phyloP scores from a whole-genome alignment of 2,113 vertebrate genomes.

The Nerophis lumbriciformis region DNA sequence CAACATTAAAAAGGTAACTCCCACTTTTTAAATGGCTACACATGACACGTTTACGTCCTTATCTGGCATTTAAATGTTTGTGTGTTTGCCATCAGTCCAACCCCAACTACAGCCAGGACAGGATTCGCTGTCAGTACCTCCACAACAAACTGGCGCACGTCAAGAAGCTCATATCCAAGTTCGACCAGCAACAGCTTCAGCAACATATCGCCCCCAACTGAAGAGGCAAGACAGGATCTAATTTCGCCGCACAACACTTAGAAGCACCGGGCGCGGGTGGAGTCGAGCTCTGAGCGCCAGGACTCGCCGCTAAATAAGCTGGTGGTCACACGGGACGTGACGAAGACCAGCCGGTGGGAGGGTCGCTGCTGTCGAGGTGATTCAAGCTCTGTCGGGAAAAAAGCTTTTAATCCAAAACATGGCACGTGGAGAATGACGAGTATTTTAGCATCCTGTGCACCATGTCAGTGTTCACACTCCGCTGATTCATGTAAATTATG shows the following conservation, averaged over 20 bases:
- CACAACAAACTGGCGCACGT: slow-evolving; percentile 95
- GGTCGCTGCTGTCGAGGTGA: not conserved
- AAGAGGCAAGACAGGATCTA: slow-evolving; percentile 1
- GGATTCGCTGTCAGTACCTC: slow-evolving; percentile 87
- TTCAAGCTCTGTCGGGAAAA: not conserved
- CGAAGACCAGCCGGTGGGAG: too few species aligned
- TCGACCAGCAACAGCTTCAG: slow-evolving; percentile 80
- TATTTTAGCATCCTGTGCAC: too few species aligned
- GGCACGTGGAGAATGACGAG: too few species aligned
- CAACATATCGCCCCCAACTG: slow-evolving; percentile 12
- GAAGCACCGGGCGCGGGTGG: not conserved
- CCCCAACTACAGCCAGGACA: slow-evolving; percentile 86
- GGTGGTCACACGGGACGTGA: not conserved
- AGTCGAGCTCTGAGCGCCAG: not conserved
- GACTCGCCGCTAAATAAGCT: not conserved
- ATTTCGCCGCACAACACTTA: not conserved
- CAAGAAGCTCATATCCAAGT: slow-evolving; percentile 88
- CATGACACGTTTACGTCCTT: not conserved
- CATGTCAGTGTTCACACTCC: too few species aligned
- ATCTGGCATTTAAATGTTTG: not conserved
- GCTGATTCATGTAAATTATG: too few species aligned
- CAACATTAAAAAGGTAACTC: slow-evolving; percentile 88
- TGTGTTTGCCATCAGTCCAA: slow-evolving; percentile 71
- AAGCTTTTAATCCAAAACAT: too few species aligned
- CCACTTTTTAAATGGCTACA: not conserved